These are phyloP conservation scores for Steinernema hermaphroditum DNA, from an alignment of 2,888 invertebrate genomes.

Conservation along the genomic window DNA sequence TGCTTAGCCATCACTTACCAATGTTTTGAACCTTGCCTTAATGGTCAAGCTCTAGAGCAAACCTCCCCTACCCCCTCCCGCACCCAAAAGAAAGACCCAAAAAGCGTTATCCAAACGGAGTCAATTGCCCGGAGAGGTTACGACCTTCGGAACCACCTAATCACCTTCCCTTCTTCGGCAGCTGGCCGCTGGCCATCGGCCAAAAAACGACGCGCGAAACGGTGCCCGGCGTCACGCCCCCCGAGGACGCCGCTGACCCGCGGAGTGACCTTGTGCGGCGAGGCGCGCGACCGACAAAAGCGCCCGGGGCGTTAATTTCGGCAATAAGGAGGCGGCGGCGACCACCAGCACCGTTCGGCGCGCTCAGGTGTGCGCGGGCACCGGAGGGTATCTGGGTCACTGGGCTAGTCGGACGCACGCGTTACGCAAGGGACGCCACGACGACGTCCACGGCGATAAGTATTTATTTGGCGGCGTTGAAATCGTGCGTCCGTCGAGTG, in stretches of 20 bases:
- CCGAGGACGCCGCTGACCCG: background rate
- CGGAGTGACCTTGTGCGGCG: constrained; percentile 19
- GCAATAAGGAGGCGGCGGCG: constrained; percentile 24
- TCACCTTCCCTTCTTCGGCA: too few relatives aligned
- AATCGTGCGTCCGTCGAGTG: constrained; percentile 14
- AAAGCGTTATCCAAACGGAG: too few relatives aligned
- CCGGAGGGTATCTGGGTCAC: constrained; percentile 34
- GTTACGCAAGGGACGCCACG: background rate
- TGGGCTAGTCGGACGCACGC: constrained; percentile 34
- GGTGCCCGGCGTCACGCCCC: background rate
- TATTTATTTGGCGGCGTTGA: constrained; percentile 18
- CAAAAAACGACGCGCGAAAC: background rate
- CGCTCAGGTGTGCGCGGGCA: constrained; percentile 23
- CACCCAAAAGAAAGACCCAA: too few relatives aligned
- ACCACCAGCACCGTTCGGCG: constrained; percentile 20
- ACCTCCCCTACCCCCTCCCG: too few relatives aligned
- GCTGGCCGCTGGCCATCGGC: too few relatives aligned
- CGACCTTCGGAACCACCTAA: too few relatives aligned
- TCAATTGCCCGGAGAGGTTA: too few relatives aligned
- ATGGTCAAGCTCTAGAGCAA: too few relatives aligned
- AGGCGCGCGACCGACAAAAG: constrained; percentile 11
- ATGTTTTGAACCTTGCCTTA: too few relatives aligned
- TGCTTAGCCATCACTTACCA: too few relatives aligned
- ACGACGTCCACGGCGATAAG: background rate
- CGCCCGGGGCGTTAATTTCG: constrained; percentile 28